A percentile compares a stretch with the other conserved stretches of the same genome.
phyloP scores from a whole-genome alignment of 2,113 vertebrate genomes.

The Podarcis cretensis region DNA sequence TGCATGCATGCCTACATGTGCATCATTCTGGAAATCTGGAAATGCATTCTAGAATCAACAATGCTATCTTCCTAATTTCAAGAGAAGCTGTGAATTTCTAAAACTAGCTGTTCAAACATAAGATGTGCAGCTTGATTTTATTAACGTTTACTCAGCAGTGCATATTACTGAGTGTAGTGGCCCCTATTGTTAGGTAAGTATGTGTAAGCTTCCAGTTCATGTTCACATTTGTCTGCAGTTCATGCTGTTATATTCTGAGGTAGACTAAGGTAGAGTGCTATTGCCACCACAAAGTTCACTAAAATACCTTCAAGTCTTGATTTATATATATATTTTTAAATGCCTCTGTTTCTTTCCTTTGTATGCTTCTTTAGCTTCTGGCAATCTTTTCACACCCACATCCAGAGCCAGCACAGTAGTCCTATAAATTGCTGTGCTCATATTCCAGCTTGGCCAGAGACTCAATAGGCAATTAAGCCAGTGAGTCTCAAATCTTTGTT shows the following conservation, averaged over 20 bases:
- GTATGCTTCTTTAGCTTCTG: neutral
- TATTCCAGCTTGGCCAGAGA: neutral
- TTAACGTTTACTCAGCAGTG: too few relatives aligned
- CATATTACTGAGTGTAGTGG: too few relatives aligned
- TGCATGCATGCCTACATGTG: neutral
- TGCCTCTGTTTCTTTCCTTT: neutral
- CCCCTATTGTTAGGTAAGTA: too few relatives aligned
- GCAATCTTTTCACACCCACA: neutral
- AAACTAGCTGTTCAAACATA: neutral
- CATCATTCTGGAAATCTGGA: neutral
- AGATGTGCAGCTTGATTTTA: neutral
- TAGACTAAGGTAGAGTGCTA: too few relatives aligned
- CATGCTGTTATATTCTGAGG: too few relatives aligned
- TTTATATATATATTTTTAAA: too few relatives aligned
- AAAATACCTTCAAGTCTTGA: too few relatives aligned
- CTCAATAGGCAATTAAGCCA: neutral
- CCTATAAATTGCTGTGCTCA: neutral
- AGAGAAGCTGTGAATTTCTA: fast-evolving
- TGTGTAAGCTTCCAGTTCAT: neutral
- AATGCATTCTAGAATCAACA: neutral
- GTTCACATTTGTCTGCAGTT: too few relatives aligned
- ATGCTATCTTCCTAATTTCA: neutral
- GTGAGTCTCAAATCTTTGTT: neutral
- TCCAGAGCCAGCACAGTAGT: neutral
- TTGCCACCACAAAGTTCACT: too few relatives aligned